phyloP scores from a whole-genome alignment of 2,113 vertebrate genomes.

The Paratilapia polleni region DNA sequence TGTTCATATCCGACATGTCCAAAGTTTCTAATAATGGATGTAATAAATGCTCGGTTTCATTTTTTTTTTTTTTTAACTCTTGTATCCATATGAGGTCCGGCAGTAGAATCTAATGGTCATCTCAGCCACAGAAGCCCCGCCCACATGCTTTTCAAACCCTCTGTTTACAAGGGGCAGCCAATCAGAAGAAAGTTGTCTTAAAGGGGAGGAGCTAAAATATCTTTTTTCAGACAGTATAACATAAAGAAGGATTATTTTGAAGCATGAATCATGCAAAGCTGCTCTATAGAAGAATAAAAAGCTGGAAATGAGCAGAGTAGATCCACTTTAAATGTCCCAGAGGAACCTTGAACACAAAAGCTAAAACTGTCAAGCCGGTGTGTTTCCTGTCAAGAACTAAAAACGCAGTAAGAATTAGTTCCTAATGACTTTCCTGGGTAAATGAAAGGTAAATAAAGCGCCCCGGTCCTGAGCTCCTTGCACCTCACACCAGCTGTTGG shows the following conservation, averaged over 20 bases:
- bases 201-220: neutral
- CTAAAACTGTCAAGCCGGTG: neutral
- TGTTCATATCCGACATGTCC: no score
- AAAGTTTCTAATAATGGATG: no score
- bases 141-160: neutral
- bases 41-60: fast-evolving
- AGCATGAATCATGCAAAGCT: neutral
- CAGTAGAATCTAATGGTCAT: neutral
- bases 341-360: no score
- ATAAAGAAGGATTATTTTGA: neutral
- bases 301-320: no score
- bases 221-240: neutral
- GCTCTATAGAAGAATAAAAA: neutral
- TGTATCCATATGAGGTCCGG: neutral
- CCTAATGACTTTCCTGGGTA: neutral
- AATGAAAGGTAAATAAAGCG: neutral
- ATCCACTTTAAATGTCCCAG: no score
- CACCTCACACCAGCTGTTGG: neutral
- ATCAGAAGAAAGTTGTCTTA: neutral
- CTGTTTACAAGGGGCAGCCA: neutral
- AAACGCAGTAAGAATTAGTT: no score
- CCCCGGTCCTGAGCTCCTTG: neutral
- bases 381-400: no score
- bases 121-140: neutral
- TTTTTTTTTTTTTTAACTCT: neutral